Percentiles rank a stretch among this genome's conserved stretches.
These are phyloP conservation scores for Heliocidaris erythrogramma DNA, from an alignment of 35 echinoderm and acorn worm species.

Conservation along the genomic window DNA sequence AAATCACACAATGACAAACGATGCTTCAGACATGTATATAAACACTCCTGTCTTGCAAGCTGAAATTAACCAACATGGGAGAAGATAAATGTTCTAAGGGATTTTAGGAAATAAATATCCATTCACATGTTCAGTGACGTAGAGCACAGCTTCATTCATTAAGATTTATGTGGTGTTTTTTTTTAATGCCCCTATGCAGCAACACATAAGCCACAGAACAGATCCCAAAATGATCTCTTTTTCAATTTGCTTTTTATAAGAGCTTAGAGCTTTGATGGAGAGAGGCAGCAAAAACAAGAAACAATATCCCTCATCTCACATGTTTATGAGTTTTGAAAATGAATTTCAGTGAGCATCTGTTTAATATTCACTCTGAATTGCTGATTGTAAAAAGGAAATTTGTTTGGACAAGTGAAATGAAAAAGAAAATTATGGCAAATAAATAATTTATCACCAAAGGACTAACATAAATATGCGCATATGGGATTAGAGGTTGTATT, in stretches of 20 bases:
- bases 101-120: not conserved
- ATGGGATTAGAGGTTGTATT: no score
- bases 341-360: no score
- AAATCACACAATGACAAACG: not conserved
- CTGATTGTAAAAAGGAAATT: no score
- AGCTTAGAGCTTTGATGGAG: not conserved
- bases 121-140: not conserved
- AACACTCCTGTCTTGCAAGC: not conserved
- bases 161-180: not conserved
- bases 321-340: no score
- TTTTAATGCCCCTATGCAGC: not conserved
- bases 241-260: not conserved
- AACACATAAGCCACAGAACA: not conserved
- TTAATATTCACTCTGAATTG: no score
- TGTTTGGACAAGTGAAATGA: no score
- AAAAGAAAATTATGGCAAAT: no score
- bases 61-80: not conserved
- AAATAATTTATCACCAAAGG: no score
- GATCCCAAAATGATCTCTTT: not conserved
- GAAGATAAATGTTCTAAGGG: not conserved
- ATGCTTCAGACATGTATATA: slow-evolving; percentile 3
- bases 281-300: not conserved
- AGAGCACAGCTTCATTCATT: not conserved
- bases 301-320: no score
- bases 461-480: no score